These are phyloP conservation scores for Pangasius larnaudii DNA, from an alignment of 2,797 vertebrate genomes.

Conservation along the genomic window DNA sequence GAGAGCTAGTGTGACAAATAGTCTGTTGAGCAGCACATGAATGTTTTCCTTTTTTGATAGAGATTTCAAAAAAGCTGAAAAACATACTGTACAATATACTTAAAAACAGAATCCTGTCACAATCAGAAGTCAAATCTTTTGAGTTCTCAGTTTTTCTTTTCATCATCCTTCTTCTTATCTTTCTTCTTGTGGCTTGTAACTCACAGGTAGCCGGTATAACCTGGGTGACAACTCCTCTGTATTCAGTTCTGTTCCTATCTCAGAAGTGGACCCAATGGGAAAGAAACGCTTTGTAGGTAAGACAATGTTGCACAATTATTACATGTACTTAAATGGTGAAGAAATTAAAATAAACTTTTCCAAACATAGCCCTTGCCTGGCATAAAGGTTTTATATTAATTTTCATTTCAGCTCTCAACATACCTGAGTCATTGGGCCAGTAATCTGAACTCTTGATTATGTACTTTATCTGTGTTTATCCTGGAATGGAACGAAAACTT, in stretches of 20 bases:
- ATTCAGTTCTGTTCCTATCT: constrained; percentile 88
- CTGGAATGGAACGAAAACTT: neutral
- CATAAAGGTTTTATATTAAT: neutral
- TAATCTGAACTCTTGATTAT: neutral
- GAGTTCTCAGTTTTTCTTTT: neutral
- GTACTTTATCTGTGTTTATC: neutral
- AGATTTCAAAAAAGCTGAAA: neutral
- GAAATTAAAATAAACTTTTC: neutral
- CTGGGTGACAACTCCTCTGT: constrained; percentile 81
- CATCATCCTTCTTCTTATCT: neutral
- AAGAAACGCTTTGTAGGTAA: constrained; percentile 89
- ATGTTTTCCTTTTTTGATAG: neutral
- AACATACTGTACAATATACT: neutral
- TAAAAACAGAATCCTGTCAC: neutral
- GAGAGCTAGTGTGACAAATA: neutral
- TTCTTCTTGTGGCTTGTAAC: neutral
- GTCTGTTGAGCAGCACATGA: neutral
- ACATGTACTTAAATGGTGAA: neutral
- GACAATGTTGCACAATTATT: neutral
- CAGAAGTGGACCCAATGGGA: constrained; percentile 87
- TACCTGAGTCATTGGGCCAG: neutral
- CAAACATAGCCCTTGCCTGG: neutral
- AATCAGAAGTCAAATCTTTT: neutral
- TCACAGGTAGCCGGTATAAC: constrained; percentile 72
- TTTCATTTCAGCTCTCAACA: neutral